Evolutionary conservation across 1,140 invertebrate species (phyloP).

Genomic region (Drosophila grimshawi): DNA sequence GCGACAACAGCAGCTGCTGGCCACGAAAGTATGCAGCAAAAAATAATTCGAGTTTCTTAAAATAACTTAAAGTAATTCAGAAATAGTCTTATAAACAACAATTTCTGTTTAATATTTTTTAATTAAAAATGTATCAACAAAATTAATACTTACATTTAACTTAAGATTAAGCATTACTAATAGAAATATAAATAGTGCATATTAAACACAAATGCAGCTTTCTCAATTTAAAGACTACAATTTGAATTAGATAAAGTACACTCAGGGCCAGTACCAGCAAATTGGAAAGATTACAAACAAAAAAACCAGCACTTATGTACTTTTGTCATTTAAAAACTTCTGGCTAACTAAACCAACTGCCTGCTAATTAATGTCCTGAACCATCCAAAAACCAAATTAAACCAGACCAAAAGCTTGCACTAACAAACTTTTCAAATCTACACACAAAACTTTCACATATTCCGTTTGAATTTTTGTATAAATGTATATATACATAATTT

Average conservation of each 20-base stretch:
- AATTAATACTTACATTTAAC: no score
- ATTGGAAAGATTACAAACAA: no score
- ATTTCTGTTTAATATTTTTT: background rate
- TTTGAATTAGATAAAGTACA: no score
- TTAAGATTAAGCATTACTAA: no score
- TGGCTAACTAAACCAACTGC: background rate
- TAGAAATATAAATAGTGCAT: no score
- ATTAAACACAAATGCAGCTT: no score
- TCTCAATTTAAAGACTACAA: no score
- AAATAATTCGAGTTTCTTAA: background rate
- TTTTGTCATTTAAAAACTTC: background rate
- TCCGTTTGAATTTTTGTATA: conserved; percentile 14
- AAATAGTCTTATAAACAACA: background rate
- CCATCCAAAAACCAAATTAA: background rate
- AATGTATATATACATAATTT: conserved; percentile 16
- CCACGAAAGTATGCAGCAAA: conserved; percentile 30
- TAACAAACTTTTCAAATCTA: conserved; percentile 20
- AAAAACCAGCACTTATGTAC: no score
- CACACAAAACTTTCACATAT: conserved; percentile 8
- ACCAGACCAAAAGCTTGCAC: background rate
- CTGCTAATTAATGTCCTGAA: background rate
- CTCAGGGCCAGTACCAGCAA: no score
- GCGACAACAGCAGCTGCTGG: conserved; percentile 27
- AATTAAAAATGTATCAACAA: background rate
- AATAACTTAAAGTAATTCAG: background rate